phyloP scores from a whole-genome alignment of 2,113 vertebrate genomes.

The Tilapia sparmanii region DNA sequence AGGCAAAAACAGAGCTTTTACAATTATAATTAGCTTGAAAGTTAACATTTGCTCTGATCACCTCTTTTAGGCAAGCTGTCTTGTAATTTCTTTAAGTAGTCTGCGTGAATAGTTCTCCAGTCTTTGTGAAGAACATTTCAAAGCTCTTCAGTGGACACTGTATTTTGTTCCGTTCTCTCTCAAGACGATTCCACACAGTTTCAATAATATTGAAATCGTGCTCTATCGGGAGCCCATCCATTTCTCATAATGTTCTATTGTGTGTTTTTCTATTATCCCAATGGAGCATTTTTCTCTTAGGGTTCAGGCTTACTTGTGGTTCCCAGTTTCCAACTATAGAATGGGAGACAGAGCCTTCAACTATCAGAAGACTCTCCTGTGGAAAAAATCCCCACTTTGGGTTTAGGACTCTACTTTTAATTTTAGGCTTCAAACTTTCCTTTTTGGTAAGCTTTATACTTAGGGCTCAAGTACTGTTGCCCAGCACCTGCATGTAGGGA shows the following conservation, averaged over 20 bases:
- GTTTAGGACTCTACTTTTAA: not conserved
- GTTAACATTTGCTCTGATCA: not conserved
- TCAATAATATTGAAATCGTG: not conserved
- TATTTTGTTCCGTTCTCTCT: not conserved
- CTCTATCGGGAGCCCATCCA: not conserved
- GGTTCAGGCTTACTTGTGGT: not conserved
- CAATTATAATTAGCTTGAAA: not conserved
- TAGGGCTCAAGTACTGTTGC: not conserved
- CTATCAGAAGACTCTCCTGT: not conserved
- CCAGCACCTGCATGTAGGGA: not conserved
- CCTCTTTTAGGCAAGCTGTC: not conserved
- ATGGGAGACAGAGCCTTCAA: not conserved
- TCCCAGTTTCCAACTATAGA: not conserved
- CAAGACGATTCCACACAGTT: not conserved
- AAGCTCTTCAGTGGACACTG: not conserved
- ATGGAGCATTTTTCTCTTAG: not conserved
- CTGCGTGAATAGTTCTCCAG: not conserved
- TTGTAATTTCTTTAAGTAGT: not conserved
- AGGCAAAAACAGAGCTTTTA: not conserved
- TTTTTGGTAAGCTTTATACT: not conserved
- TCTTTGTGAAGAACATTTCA: not conserved
- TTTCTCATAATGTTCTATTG: not conserved
- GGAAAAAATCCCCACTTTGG: not conserved
- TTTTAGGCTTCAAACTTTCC: not conserved
- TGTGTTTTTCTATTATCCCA: not conserved